Evolutionary conservation across 2,113 vertebrate genomes (phyloP), one percentile per base, ranked within the genome.

Genomic region (Dicaeum eximium): DNA sequence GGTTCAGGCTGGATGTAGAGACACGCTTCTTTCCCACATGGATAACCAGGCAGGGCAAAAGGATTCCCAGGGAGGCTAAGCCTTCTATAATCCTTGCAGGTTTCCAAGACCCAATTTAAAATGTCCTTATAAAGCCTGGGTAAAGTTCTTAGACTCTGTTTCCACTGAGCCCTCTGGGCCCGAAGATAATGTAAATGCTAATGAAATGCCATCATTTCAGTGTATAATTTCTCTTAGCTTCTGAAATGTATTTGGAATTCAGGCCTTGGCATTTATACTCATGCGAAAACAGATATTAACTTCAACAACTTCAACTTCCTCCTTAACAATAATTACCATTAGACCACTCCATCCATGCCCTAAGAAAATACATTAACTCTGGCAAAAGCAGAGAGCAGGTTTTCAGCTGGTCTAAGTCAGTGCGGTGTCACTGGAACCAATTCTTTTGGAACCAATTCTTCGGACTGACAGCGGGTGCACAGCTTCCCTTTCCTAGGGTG

Each of bases 121-220:
- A 85, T 60, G 6, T 25, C 27, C 24, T 54, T 50, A 24, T 18
- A 78, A 77, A 89, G 4, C 23, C 10, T 65, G 10, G 7, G 9
- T 70, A 67, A 84, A 78, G 38, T 70, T 80, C 45, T 85, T 56
- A 79, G n/a, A 44, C 24, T 80, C 33, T 7, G 2, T 77, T 92
- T 93, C 75, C 23, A 40, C 31, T 37, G 69, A 87, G 31, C 28
- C 48, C 65, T 71, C 57, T 87, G 48, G 69, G 69, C 14, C 60
- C 30, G 79, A 50, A 93, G 73, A 90, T 74, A 87, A 75, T 75
- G 73, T 53, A 91, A 93, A 85, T 79, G 44, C 57, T 93, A 87
- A 95, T 91, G 70, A 94, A 96, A 93, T 87, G 53, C 66, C 66
- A 50, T 73, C 16, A 62, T 20, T 84, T 73, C 1, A 2, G 17